Conservation (phyloP, 2,797 vertebrate species). For the Cercopithecus hamlyni region DNA sequence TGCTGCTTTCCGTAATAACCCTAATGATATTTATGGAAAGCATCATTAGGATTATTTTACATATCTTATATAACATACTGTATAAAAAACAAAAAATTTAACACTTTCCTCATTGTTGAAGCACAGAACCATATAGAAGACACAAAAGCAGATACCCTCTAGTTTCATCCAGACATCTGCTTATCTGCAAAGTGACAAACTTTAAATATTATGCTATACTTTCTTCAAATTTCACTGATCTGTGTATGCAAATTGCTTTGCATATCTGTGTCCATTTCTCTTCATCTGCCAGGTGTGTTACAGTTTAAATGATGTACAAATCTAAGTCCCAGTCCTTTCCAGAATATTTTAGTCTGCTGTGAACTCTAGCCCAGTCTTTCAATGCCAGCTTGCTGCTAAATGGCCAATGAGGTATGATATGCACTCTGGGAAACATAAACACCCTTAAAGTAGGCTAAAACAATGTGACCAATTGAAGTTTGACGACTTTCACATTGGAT, state of each 20-base stretch:
- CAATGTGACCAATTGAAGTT: background rate
- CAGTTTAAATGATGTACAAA: constrained; percentile 15
- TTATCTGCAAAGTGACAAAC: background rate
- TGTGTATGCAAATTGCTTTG: background rate
- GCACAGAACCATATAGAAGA: background rate
- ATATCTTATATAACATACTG: background rate
- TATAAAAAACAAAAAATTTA: background rate
- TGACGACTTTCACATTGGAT: background rate
- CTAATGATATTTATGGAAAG: background rate
- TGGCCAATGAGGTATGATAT: background rate
- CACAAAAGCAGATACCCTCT: background rate
- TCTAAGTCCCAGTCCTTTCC: background rate
- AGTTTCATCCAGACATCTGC: background rate
- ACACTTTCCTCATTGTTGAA: background rate
- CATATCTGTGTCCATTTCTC: constrained; percentile 12
- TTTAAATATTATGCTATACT: background rate
- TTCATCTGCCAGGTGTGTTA: background rate
- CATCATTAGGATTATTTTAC: background rate
- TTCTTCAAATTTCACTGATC: background rate
- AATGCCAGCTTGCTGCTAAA: constrained; percentile 20
- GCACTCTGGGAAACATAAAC: constrained; percentile 15
- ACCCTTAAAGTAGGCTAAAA: background rate
- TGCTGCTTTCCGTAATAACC: background rate
- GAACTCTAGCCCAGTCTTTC: background rate
- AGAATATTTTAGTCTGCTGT: background rate